A percentile compares a stretch with the other conserved stretches of the same genome.
These are phyloP conservation scores for honey bee (Apis mellifera) DNA, from an alignment of 1,140 invertebrate species.

Conservation along the genomic window DNA sequence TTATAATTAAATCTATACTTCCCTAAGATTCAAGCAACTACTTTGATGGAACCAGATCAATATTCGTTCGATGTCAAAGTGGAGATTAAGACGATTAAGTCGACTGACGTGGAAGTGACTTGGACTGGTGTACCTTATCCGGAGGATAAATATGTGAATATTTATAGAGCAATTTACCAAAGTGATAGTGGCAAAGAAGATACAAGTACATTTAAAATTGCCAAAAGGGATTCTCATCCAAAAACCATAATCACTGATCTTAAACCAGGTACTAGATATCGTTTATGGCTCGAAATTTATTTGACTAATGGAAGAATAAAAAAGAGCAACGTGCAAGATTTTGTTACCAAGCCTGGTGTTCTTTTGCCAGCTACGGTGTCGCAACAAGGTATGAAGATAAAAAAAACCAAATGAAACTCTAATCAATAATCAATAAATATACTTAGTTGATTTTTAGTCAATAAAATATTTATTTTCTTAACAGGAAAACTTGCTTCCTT, in stretches of 20 bases:
- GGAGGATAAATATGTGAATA: slow-evolving; percentile 94
- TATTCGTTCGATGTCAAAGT: slow-evolving; percentile 91
- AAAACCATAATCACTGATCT: slow-evolving; percentile 87
- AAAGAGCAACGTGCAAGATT: slow-evolving; percentile 93
- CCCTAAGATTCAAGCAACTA: slow-evolving; percentile 74
- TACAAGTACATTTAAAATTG: slow-evolving; percentile 91
- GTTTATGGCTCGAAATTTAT: slow-evolving; percentile 93
- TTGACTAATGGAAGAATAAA: slow-evolving; percentile 94
- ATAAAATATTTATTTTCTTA: slow-evolving; percentile 30
- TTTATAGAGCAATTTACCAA: slow-evolving; percentile 92
- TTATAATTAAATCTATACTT: not conserved
- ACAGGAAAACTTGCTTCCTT: slow-evolving; percentile 85
- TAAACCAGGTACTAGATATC: slow-evolving; percentile 91
- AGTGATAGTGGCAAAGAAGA: slow-evolving; percentile 88
- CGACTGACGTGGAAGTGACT: slow-evolving; percentile 88
- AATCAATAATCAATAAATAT: not conserved
- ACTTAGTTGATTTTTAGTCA: not conserved
- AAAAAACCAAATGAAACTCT: not conserved
- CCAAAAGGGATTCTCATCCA: slow-evolving; percentile 89
- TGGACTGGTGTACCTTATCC: slow-evolving; percentile 93
- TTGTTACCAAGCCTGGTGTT: slow-evolving; percentile 90
- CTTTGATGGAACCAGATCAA: slow-evolving; percentile 83
- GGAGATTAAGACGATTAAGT: slow-evolving; percentile 88
- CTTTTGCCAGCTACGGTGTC: slow-evolving; percentile 82
- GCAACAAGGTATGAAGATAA: slow-evolving; percentile 78